A percentile compares a stretch with the other conserved stretches of the same genome.
Evolutionary conservation across 2,888 invertebrate species (phyloP).

Genomic region (Drosophila melanosoma): DNA sequence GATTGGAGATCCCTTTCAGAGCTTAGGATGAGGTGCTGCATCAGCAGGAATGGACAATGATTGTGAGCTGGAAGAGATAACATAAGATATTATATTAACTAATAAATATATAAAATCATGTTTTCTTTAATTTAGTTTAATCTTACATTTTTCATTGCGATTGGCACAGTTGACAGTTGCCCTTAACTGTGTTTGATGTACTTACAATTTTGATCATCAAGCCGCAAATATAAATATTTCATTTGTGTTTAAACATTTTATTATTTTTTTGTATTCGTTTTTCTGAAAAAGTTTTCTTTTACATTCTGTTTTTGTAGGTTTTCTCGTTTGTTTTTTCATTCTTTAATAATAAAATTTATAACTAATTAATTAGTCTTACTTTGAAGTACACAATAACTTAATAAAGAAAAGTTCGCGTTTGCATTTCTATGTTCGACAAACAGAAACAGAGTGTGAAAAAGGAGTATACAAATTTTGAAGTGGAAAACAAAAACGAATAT

Average conservation of each 20-base stretch:
- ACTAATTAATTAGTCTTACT: conserved; percentile 83
- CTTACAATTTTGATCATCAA: not conserved
- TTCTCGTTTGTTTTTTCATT: conserved; percentile 44
- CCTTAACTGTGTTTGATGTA: not conserved
- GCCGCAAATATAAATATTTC: not conserved
- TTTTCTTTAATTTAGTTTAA: not conserved
- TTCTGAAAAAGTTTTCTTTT: conserved; percentile 68
- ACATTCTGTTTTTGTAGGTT: conserved; percentile 63
- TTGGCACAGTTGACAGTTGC: not conserved
- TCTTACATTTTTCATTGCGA: too few species aligned
- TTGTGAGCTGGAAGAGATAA: not conserved
- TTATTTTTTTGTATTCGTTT: conserved; percentile 61
- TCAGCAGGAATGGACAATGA: not conserved
- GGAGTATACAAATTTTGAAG: conserved; percentile 27
- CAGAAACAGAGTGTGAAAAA: conserved; percentile 46
- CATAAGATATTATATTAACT: not conserved
- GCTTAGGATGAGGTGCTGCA: not conserved
- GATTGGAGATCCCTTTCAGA: not conserved
- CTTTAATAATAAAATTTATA: conserved; percentile 56
- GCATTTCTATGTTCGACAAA: conserved; percentile 62
- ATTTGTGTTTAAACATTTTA: conserved; percentile 66
- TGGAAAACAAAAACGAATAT: not conserved
- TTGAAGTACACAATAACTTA: conserved; percentile 83
- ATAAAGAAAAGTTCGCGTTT: conserved; percentile 65
- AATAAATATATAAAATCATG: not conserved